These are phyloP conservation scores for Bradypus variegatus DNA, from an alignment of 2,797 vertebrate genomes.

Conservation along the genomic window DNA sequence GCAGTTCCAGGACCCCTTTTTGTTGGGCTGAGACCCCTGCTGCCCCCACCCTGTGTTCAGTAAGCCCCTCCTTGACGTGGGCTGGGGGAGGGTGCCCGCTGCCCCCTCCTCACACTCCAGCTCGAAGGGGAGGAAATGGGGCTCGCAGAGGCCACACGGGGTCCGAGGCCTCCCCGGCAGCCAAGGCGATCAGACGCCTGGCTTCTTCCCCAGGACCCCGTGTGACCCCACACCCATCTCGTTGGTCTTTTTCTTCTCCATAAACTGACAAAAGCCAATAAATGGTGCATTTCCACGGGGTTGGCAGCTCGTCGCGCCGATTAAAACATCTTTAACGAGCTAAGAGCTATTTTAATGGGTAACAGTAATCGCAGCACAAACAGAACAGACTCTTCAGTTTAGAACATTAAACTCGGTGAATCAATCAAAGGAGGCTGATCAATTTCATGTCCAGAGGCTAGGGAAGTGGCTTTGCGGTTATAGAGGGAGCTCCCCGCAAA, in stretches of 20 bases:
- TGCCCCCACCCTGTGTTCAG: not conserved
- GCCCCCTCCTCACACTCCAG: not conserved
- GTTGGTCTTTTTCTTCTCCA: not conserved
- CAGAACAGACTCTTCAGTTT: accelerated
- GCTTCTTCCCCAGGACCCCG: too few relatives aligned
- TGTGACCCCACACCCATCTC: too few relatives aligned
- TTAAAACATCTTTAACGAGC: not conserved
- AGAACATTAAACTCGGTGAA: accelerated
- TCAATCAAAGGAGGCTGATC: accelerated
- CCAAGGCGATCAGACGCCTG: too few relatives aligned
- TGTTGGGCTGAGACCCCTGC: not conserved
- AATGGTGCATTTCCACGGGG: accelerated
- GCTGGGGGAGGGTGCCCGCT: not conserved
- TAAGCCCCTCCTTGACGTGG: not conserved
- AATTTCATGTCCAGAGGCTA: not conserved
- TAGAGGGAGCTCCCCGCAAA: not conserved
- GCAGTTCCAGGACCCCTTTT: not conserved
- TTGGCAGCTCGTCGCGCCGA: accelerated
- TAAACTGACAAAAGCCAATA: accelerated
- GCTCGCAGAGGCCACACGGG: not conserved
- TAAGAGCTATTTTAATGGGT: not conserved
- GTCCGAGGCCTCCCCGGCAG: too few relatives aligned
- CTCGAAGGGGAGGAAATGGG: not conserved
- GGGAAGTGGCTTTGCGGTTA: not conserved
- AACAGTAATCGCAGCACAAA: accelerated